Evolutionary conservation across 2,888 invertebrate species (phyloP), one percentile per base, ranked within the genome.

Genomic region (Athalia circularis): DNA sequence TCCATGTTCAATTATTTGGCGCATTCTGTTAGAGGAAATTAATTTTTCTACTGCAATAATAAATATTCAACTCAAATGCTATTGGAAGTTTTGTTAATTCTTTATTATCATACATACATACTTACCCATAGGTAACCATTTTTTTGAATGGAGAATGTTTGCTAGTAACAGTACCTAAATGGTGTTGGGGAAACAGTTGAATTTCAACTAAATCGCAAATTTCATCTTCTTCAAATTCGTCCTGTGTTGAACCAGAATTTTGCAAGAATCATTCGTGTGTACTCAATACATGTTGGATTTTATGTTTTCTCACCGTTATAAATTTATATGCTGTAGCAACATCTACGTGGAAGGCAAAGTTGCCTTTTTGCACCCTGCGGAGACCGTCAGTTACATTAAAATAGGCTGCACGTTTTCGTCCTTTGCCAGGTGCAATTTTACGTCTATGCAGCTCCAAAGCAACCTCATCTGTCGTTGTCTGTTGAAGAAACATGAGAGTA

Each of bases 341-440:
- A 87, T 95, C 95, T 5, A 94, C 92, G 84, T 95, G 94, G 87
- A 94, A 95, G 0, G 95, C 95, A 85, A 93, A 95, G 3, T 93
- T 94, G 3, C 95, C 95, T 54, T 90, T 87, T 85, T 92, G 92
- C 0, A 95, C 93, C 82, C 92, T 87, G 0, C 89, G 88, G 86
- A 95, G 90, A 8, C 95, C 95, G 68, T 91, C 87, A 9, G 79
- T 91, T 0, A 93, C 91, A 9, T 91, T 85, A 78, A 92, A 92
- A 88, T 81, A 87, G 0, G 85, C 83, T 7, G 78, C 76, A 70
- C 80, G 83, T 13, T 84, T 85, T 65, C 84, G 80, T 72, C 85
- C 85, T 59, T 83, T 83, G 52, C 83, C 83, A 0, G 81, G 68
- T 0, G 82, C 81, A 48, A 95, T 92, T 89, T 94, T 95, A 81